phyloP scores from a whole-genome alignment of 2,888 invertebrate genomes.

The Volucella zonaria region DNA sequence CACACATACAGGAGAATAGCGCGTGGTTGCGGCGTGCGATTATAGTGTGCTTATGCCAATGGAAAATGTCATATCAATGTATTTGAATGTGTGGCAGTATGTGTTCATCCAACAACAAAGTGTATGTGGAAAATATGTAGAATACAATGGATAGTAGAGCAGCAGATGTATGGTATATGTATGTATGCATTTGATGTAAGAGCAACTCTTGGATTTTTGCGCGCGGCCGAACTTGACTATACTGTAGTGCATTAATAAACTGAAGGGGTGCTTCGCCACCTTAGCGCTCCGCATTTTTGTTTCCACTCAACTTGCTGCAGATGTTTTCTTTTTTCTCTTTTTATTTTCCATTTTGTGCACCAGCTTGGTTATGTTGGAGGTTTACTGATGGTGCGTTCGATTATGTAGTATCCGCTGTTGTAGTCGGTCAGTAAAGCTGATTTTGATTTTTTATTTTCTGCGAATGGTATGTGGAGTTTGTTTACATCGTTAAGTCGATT shows the following conservation, averaged over 20 bases:
- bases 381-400: neutral
- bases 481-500: constrained; percentile 47
- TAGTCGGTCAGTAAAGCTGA: constrained; percentile 12
- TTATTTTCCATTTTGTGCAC: constrained; percentile 32
- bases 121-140: constrained; percentile 42
- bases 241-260: constrained; percentile 36
- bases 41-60: constrained; percentile 31
- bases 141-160: constrained; percentile 5
- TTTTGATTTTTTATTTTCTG: neutral
- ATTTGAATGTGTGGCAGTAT: constrained; percentile 14
- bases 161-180: constrained; percentile 9
- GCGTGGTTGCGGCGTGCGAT: constrained; percentile 61
- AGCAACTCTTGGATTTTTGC: constrained; percentile 46
- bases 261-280: constrained; percentile 44
- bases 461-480: constrained; percentile 36
- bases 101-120: constrained; percentile 53
- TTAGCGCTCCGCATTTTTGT: constrained; percentile 44
- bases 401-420: constrained; percentile 3
- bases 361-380: constrained; percentile 13
- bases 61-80: constrained; percentile 40
- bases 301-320: constrained; percentile 16
- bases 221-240: constrained; percentile 17
- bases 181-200: constrained; percentile 57
- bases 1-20: constrained; percentile 53
- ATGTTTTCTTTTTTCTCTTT: constrained; percentile 50